A percentile compares a stretch with the other conserved stretches of the same genome.
phyloP scores from a whole-genome alignment of 2,888 invertebrate genomes.

The Netelia inedita region DNA sequence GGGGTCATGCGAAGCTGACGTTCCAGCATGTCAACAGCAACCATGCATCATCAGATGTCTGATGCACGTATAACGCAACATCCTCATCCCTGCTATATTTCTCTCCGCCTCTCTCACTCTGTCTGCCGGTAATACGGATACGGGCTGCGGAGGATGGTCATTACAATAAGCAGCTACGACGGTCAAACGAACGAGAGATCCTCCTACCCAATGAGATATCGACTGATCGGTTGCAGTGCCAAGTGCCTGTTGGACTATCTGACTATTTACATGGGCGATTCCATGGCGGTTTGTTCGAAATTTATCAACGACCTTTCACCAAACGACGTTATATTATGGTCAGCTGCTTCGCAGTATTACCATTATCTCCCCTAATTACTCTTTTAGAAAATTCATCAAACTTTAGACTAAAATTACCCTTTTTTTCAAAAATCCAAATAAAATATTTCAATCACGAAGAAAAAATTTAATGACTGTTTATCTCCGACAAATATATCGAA shows the following conservation, averaged over 20 bases:
- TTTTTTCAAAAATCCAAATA: too few species aligned
- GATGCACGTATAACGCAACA: constrained; percentile 79
- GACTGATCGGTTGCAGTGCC: constrained; percentile 56
- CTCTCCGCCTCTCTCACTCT: constrained; percentile 50
- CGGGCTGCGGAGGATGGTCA: constrained; percentile 70
- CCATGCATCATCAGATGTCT: constrained; percentile 85
- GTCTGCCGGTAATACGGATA: constrained; percentile 51
- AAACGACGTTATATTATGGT: too few species aligned
- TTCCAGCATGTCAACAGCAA: constrained; percentile 84
- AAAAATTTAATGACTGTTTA: too few species aligned
- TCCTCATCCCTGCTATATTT: constrained; percentile 57
- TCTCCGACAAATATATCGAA: too few species aligned
- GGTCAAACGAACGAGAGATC: constrained; percentile 69
- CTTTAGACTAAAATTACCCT: too few species aligned
- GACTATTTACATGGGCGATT: too few species aligned
- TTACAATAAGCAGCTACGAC: constrained; percentile 76
- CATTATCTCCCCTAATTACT: too few species aligned
- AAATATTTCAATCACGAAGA: too few species aligned
- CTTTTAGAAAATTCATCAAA: too few species aligned
- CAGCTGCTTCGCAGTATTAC: too few species aligned
- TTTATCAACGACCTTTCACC: too few species aligned
- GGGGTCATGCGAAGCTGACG: constrained; percentile 84
- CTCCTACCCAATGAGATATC: constrained; percentile 69
- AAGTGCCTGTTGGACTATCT: constrained; percentile 36
- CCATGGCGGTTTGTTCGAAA: too few species aligned